phyloP scores from a whole-genome alignment of 2,797 vertebrate genomes.

The Furcifer pardalis region DNA sequence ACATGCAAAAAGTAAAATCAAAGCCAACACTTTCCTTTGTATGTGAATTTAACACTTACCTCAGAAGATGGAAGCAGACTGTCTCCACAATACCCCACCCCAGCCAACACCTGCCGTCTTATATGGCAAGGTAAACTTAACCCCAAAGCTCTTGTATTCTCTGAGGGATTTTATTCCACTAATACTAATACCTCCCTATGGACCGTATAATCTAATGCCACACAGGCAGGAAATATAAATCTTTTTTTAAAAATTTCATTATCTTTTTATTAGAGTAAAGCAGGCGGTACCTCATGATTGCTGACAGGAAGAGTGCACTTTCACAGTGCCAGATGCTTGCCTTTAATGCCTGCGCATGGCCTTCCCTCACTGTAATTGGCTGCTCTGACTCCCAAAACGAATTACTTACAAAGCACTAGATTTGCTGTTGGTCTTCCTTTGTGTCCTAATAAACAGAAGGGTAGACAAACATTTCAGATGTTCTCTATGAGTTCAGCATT shows the following conservation, averaged over 20 bases:
- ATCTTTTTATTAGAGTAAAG: neutral
- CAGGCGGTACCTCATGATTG: accelerated
- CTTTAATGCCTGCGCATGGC: neutral
- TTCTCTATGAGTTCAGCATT: neutral
- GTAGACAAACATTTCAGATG: neutral
- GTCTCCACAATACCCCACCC: neutral
- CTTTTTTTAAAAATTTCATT: constrained; percentile 8
- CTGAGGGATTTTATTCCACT: accelerated
- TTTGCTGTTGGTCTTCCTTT: neutral
- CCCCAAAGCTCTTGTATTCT: neutral
- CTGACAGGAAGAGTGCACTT: neutral
- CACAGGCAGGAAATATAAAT: neutral
- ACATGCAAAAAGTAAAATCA: neutral
- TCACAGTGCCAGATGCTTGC: neutral
- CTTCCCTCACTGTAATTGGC: neutral
- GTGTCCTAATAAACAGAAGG: accelerated
- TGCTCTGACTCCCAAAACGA: neutral
- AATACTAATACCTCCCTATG: neutral
- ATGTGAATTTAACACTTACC: constrained; percentile 8
- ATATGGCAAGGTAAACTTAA: neutral
- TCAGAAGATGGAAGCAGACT: neutral
- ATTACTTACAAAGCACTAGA: neutral
- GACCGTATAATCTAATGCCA: neutral
- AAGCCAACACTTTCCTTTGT: neutral
- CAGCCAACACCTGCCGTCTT: neutral